Evolutionary conservation across 2,113 vertebrate genomes (phyloP).

Genomic region (Bubalus kerabau): DNA sequence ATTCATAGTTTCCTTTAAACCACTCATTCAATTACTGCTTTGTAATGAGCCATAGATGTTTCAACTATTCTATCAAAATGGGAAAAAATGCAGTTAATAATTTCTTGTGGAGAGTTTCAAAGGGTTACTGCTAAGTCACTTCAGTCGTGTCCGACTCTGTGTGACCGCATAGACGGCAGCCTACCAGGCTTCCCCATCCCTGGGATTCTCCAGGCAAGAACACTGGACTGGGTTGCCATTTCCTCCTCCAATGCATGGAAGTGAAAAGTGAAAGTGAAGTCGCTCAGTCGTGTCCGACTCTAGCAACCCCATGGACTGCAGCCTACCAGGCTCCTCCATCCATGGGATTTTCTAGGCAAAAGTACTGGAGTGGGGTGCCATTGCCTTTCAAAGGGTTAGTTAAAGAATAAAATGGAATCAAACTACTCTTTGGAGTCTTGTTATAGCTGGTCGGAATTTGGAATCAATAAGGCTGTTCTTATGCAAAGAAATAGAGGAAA

Average conservation of each 20-base stretch:
- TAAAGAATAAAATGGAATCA: background rate
- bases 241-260: too few relatives aligned
- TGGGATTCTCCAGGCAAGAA: too few relatives aligned
- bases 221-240: too few relatives aligned
- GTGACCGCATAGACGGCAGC: too few relatives aligned
- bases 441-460: background rate
- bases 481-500: too few relatives aligned
- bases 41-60: constrained; percentile 50
- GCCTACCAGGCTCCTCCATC: too few relatives aligned
- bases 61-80: constrained; percentile 3
- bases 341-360: too few relatives aligned
- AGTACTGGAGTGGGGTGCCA: too few relatives aligned
- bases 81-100: background rate
- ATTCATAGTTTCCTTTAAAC: constrained; percentile 6
- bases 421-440: background rate
- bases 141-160: too few relatives aligned
- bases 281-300: too few relatives aligned
- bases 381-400: constrained; percentile 8
- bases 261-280: too few relatives aligned
- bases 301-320: background rate
- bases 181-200: too few relatives aligned
- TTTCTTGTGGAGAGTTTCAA: constrained; percentile 38
- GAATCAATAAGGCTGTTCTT: background rate
- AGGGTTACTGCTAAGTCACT: background rate
- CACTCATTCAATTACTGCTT: constrained; percentile 1